Base-by-base conservation (phyloP, 2,113 vertebrate genomes). In the Platichthys stellatus region DNA sequence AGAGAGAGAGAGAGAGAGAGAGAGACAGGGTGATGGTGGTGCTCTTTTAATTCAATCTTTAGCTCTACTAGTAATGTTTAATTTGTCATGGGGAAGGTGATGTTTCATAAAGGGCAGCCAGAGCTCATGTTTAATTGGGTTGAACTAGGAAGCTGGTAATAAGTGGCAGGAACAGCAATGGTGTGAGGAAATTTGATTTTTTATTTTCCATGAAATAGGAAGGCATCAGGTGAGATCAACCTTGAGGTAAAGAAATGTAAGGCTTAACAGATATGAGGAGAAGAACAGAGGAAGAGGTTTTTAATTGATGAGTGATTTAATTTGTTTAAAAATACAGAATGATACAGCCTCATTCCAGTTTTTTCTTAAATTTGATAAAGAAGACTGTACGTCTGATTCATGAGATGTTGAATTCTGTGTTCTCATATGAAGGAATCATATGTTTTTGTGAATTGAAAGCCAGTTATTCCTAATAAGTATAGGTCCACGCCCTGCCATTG, bases 111-210 rank as follows among this genome's bases (percentile, higher is more conserved):
- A 91, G 84, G 90, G 78, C 85, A 88, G 62, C 76, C 72, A 62
- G 76, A 81, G 78, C 86, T 87, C 69, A 70, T 63, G 26, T 89
- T 91, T 93, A 91, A 90, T 89, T 93, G 84, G 88, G 82, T 78
- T 87, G 82, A 90, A 83, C 38, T 58, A 56, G 70, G 40, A 78
- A 54, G 75, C 62, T 51, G 63, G 68, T 81, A 70, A 79, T 73
- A 66, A 83, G 45, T 65, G 56, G 66, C 71, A 74, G 62, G 54
- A 63, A 51, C 57, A 53, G 66, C 47, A 63, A 58, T 51, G 20
- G 65, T 74, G 81, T 74, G 63, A 63, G 64, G 65, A 78, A 61
- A 78, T 24, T 5, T 18, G 28, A 72, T 72, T 84, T 86, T 54
- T 81, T 85, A 86, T 88, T 88, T 82, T 49, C 77, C 45, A 60